Percentiles rank a stretch among this genome's conserved stretches.
These are phyloP conservation scores for Latrodectus hesperus DNA, from an alignment of 2,888 invertebrate species.

Conservation along the genomic window DNA sequence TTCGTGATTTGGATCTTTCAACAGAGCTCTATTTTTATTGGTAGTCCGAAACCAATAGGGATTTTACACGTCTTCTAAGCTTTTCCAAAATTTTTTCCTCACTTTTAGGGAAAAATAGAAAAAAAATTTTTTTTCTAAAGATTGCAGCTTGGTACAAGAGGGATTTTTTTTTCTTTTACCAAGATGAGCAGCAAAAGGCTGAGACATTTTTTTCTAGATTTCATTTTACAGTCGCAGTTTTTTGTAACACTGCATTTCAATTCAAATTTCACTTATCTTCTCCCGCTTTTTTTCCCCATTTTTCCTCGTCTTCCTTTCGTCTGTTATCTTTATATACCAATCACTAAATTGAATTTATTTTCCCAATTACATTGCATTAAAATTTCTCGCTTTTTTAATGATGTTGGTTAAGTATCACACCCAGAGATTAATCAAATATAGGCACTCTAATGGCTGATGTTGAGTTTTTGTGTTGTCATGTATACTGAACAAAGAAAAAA, in stretches of 20 bases:
- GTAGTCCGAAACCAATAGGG: slow-evolving; percentile 30
- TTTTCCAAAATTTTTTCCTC: slow-evolving; percentile 1
- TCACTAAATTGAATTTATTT: slow-evolving; percentile 45
- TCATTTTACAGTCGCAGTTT: background rate
- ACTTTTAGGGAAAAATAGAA: background rate
- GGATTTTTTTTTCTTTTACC: background rate
- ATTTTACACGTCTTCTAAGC: slow-evolving; percentile 21
- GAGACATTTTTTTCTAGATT: background rate
- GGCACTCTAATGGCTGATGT: too few relatives aligned
- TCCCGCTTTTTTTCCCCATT: background rate
- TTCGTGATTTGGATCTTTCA: slow-evolving; percentile 38
- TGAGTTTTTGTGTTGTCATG: too few relatives aligned
- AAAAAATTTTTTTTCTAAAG: background rate
- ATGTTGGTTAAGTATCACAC: background rate
- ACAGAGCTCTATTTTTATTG: slow-evolving; percentile 41
- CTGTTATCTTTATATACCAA: slow-evolving; percentile 27
- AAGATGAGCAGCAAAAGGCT: background rate
- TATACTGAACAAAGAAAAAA: too few relatives aligned
- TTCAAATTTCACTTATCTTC: slow-evolving; percentile 36
- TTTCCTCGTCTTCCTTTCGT: slow-evolving; percentile 5
- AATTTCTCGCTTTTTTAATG: background rate
- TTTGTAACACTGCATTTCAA: slow-evolving; percentile 5
- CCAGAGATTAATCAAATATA: background rate
- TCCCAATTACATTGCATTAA: slow-evolving; percentile 16
- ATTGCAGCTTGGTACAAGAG: too few relatives aligned